A percentile compares a stretch with the other conserved stretches of the same genome.
Evolutionary conservation across 2,888 invertebrate species (phyloP).

Genomic region (Callimorpha dominula): DNA sequence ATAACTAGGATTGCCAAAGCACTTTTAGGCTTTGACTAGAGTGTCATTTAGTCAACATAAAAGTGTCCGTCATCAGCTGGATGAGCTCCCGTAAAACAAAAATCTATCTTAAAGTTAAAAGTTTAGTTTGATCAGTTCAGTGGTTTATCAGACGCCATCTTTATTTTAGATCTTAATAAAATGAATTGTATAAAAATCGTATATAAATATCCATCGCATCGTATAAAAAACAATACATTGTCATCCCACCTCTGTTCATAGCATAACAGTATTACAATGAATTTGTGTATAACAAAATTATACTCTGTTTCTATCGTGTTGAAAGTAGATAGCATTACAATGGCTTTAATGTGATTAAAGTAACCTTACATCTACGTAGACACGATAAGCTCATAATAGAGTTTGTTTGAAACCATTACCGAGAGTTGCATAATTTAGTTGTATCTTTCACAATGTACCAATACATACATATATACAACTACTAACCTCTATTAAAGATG

Average conservation of each 20-base stretch:
- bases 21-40: too few relatives aligned
- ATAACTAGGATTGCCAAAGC: too few relatives aligned
- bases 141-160: too few relatives aligned
- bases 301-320: slow-evolving; percentile 21
- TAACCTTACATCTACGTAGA: slow-evolving; percentile 26
- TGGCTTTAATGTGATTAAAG: slow-evolving; percentile 59
- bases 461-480: background rate
- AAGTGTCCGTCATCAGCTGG: too few relatives aligned
- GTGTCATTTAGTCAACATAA: too few relatives aligned
- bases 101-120: too few relatives aligned
- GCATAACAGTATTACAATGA: background rate
- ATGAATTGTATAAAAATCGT: too few relatives aligned
- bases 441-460: background rate
- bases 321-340: slow-evolving; percentile 49
- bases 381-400: slow-evolving; percentile 47
- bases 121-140: too few relatives aligned
- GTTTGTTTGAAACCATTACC: slow-evolving; percentile 21
- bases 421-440: slow-evolving; percentile 17
- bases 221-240: background rate
- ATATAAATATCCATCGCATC: background rate
- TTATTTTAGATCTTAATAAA: too few relatives aligned
- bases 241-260: background rate
- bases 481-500: too few relatives aligned
- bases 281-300: background rate
- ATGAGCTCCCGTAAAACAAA: too few relatives aligned